phyloP scores from a whole-genome alignment of 2,888 invertebrate genomes.

The Xanthia icteritia region DNA sequence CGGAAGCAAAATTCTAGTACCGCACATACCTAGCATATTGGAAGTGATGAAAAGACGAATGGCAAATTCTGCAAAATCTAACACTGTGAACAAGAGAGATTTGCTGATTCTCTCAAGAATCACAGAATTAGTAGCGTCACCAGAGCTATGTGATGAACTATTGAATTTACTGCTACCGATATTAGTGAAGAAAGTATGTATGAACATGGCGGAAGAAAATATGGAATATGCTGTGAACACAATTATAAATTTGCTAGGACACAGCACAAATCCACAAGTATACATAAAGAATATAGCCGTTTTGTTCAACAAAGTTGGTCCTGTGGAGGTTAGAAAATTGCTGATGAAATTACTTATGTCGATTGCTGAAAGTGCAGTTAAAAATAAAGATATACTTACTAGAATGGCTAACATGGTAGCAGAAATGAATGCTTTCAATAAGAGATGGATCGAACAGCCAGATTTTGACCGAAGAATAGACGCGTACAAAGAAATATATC shows the following conservation, averaged over 20 bases:
- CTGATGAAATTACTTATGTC: constrained; percentile 91
- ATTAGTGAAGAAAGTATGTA: constrained; percentile 91
- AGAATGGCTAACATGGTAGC: constrained; percentile 89
- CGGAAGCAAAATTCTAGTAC: constrained; percentile 93
- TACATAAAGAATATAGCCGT: constrained; percentile 93
- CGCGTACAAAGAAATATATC: constrained; percentile 93
- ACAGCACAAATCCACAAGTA: constrained; percentile 91
- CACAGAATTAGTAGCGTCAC: constrained; percentile 93
- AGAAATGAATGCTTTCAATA: constrained; percentile 96
- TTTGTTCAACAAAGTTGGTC: constrained; percentile 92
- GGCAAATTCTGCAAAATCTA: constrained; percentile 89
- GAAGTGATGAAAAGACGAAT: constrained; percentile 92
- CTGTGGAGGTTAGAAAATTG: constrained; percentile 92
- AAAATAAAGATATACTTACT: constrained; percentile 84
- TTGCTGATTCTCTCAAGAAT: constrained; percentile 94
- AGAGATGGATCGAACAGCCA: constrained; percentile 97
- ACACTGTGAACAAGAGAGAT: constrained; percentile 92
- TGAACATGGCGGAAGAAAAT: constrained; percentile 92
- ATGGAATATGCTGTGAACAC: constrained; percentile 93
- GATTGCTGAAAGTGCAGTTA: constrained; percentile 87
- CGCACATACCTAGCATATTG: constrained; percentile 93
- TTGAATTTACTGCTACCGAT: constrained; percentile 93
- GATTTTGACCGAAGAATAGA: constrained; percentile 96
- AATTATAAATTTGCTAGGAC: constrained; percentile 93
- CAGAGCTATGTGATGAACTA: constrained; percentile 92